Evolutionary conservation across 1,140 invertebrate genomes (phyloP), one percentile per base, ranked within the genome.

Genomic region (Acromyrmex echinatior): DNA sequence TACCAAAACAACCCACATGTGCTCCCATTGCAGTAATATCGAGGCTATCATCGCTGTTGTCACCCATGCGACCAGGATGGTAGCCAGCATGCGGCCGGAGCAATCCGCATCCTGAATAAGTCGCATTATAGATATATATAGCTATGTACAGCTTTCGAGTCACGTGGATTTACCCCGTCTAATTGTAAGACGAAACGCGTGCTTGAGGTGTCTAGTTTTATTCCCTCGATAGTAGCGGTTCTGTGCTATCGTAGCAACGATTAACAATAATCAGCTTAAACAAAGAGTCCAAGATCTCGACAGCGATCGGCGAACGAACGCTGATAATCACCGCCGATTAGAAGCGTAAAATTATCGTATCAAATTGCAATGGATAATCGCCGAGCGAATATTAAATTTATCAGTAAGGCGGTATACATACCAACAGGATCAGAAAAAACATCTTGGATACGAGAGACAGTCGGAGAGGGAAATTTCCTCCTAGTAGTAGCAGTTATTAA

Each of bases 1-100:
- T 31, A 90, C 90, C 62, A 94, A 80, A 9, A 92, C 92, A 51
- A 94, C 90, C 93, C 93, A 93, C 92, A 93, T 93, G 62, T 94
- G 92, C 53, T 92, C 92, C 93, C 92, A 93, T n/a, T 91, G 87
- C 16, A 94, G 70, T 49, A 94, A 68, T 70, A 93, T 85, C 35
- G 93, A 92, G 6, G 93, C 93, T 53, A 92, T 86, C 90, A 93
- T 92, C 12, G 92, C 92, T 9, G 90, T 91, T 25, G 92, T 88
- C 0, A 94, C 88, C 93, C 93, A 93, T 18, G 91, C 92, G n/a
- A 93, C 82, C 56, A 94, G 28, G 2, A 94, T 86, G n/a, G 92
- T 94, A 16, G 91, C 92, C n/a, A 93, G 84, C 12, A 93, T 91
- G 60, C 92, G 88, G 18, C 90, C 80, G 12, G 93, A 93, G 51